These are phyloP conservation scores for Teinopalpus imperialis DNA, from an alignment of 2,888 invertebrate genomes.

Conservation along the genomic window DNA sequence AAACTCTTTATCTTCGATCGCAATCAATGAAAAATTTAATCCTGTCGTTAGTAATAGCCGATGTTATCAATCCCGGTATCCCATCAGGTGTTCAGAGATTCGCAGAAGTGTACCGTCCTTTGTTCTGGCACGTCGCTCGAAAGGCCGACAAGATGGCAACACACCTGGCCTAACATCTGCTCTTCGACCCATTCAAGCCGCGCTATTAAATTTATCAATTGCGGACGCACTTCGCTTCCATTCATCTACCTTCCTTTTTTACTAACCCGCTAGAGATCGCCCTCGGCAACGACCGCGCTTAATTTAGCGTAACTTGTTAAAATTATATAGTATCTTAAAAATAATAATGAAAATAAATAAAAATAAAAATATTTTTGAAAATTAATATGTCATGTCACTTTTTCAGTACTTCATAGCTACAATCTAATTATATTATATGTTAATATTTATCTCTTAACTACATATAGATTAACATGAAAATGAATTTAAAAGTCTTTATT, in stretches of 20 bases:
- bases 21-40: constrained; percentile 16
- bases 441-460: no score
- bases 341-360: not conserved
- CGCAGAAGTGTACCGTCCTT: constrained; percentile 22
- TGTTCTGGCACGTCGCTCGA: constrained; percentile 35
- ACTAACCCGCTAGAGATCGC: constrained; percentile 26
- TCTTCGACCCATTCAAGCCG: constrained; percentile 56
- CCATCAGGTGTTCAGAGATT: constrained; percentile 21
- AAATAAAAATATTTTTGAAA: no score
- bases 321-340: not conserved
- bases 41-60: constrained; percentile 15
- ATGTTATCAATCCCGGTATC: constrained; percentile 10
- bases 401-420: no score
- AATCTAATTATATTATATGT: no score
- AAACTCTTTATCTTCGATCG: constrained; percentile 14
- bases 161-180: constrained; percentile 72
- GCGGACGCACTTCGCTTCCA: constrained; percentile 54
- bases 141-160: constrained; percentile 40
- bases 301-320: not conserved
- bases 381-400: no score
- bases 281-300: not conserved
- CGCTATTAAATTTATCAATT: constrained; percentile 70
- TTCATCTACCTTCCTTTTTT: constrained; percentile 61
- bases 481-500: no score
- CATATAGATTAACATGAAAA: no score